These are phyloP conservation scores for Cercocebus atys DNA, from an alignment of 2,113 vertebrate species.

Conservation along the genomic window DNA sequence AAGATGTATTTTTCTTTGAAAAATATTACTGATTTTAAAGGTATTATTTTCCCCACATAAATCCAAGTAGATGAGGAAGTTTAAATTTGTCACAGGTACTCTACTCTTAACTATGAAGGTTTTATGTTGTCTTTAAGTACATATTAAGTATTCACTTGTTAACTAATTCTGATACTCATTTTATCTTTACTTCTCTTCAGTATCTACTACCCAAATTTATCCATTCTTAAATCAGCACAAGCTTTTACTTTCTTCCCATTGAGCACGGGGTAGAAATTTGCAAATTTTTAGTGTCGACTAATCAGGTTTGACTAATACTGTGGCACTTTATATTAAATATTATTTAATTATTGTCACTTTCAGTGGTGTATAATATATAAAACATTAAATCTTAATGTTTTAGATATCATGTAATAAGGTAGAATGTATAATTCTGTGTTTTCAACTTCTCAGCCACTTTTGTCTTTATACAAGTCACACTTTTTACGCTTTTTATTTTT, in stretches of 20 bases:
- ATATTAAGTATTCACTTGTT: neutral
- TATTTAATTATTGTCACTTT: neutral
- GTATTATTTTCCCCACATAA: neutral
- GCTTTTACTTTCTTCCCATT: neutral
- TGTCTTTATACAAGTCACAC: neutral
- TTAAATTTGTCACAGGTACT: neutral
- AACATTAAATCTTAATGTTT: neutral
- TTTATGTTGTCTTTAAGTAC: neutral
- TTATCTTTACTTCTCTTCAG: neutral
- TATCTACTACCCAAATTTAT: neutral
- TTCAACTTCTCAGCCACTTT: neutral
- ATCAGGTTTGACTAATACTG: neutral
- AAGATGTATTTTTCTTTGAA: conserved; percentile 27
- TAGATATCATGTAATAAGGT: neutral
- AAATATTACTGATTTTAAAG: neutral
- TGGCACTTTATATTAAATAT: neutral
- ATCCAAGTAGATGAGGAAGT: neutral
- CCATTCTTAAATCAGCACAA: neutral
- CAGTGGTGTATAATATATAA: neutral
- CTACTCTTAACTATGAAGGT: neutral
- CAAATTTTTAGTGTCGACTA: neutral
- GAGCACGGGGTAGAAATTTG: neutral
- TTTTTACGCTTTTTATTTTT: neutral
- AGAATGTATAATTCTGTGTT: neutral
- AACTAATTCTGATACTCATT: neutral